A percentile compares a stretch with the other conserved stretches of the same genome.
Evolutionary conservation across 2,797 vertebrate species (phyloP).

Genomic region (Falco rusticolus): DNA sequence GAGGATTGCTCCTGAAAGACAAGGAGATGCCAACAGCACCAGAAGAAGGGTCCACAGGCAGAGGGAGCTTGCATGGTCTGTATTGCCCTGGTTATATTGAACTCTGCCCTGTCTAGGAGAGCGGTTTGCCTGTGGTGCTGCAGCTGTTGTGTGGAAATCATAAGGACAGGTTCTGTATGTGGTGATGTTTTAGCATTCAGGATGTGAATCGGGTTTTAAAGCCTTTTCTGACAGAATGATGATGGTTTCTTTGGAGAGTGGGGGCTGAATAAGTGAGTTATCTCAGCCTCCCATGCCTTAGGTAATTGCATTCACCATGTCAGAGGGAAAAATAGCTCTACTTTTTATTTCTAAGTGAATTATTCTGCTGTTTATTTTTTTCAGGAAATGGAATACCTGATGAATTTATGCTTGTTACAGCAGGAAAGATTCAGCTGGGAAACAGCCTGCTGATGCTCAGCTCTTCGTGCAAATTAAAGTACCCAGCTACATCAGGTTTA

Average conservation of each 20-base stretch:
- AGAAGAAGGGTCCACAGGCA: neutral
- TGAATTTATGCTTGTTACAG: constrained; percentile 23
- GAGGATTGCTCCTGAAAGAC: neutral
- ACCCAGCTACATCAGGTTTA: neutral
- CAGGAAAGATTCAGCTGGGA: constrained; percentile 12
- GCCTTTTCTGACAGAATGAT: constrained; percentile 41
- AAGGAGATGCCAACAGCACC: neutral
- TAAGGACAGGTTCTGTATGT: neutral
- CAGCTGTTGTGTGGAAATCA: neutral
- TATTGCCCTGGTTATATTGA: neutral
- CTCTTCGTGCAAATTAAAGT: neutral
- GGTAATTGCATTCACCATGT: constrained; percentile 30
- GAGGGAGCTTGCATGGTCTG: neutral
- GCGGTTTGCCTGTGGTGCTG: neutral
- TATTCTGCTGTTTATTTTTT: neutral
- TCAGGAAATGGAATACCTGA: constrained; percentile 23
- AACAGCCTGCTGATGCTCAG: neutral
- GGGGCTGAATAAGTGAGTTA: constrained; percentile 31
- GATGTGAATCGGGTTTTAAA: constrained; percentile 21
- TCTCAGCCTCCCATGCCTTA: constrained; percentile 31
- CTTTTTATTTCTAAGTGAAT: constrained; percentile 24
- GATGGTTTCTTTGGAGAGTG: constrained; percentile 17
- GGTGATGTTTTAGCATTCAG: neutral
- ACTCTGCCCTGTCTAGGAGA: neutral
- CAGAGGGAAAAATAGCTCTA: constrained; percentile 21